Base-by-base conservation (phyloP, 2,797 vertebrate genomes). In the Rhodeus uyekii region DNA sequence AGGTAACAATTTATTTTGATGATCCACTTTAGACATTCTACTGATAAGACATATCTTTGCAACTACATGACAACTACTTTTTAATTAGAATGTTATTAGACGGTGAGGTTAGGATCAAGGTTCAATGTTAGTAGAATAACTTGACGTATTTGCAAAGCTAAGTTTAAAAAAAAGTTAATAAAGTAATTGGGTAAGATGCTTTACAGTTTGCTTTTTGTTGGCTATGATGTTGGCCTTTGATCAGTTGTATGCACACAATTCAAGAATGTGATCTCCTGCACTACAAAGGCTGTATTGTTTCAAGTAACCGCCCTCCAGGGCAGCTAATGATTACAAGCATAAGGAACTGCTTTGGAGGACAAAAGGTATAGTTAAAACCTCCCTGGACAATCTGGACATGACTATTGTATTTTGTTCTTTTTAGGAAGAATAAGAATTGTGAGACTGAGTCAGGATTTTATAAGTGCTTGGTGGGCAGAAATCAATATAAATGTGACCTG, bases 291-390 rank as follows among this genome's bases (percentile, higher is more conserved):
- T 63, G 16, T 18, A 61, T 76, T 76, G 24, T 76, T 63, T 60
- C 38, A 61, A 29, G 74, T 63, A 22, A 60, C 24, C 36, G 3
- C 53, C 74, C 24, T 9, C 24, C 24, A 24, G 55, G 36, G 39
- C 55, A 60, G 27, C 74, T 60, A 61, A 63, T 76, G 38, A 76
- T 61, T 58, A 50, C 12, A 14, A 61, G 53, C 74, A 76, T 46
- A 38, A 58, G 55, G 38, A 32, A 63, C 74, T 76, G 38, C 16
- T 76, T 76, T 76, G 36, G 53, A 76, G 27, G 55, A 76, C 53
- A 76, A 76, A 61, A 44, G 74, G 73, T 39, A 36, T 18, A 39
- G 55, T 44, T 32, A 61, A 60, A 42, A 42, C 55, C 74, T 46
- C 58, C 36, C 38, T 42, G 24, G 38, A 39, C 19, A 22, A 61